These are phyloP conservation scores for Pteria penguin DNA, from an alignment of 2,888 invertebrate genomes.

Conservation along the genomic window DNA sequence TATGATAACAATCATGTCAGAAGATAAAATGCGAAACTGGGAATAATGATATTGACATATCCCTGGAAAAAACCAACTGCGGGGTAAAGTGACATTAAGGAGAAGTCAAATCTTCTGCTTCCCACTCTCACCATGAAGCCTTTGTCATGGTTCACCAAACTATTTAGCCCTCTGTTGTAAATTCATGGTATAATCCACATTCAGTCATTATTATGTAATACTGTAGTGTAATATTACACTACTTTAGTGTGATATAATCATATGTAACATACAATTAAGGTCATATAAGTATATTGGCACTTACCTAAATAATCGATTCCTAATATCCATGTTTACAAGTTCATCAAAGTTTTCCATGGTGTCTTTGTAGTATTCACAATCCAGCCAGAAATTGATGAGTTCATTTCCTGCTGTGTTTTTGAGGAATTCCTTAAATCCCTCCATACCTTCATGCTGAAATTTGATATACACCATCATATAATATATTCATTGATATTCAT, in stretches of 20 bases:
- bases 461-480: too few species aligned
- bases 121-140: too few species aligned
- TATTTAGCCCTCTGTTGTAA: too few species aligned
- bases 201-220: too few species aligned
- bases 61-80: too few species aligned
- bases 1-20: background rate
- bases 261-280: background rate
- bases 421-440: conserved; percentile 75
- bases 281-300: background rate
- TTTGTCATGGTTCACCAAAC: too few species aligned
- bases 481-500: too few species aligned
- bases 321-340: conserved; percentile 66
- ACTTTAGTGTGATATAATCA: background rate
- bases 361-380: conserved; percentile 80
- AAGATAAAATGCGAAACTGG: too few species aligned
- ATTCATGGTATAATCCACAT: too few species aligned
- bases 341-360: conserved; percentile 78
- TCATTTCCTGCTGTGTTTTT: conserved; percentile 73
- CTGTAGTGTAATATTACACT: background rate
- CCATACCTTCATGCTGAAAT: conserved; percentile 77
- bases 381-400: conserved; percentile 79
- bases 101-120: too few species aligned
- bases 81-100: too few species aligned
- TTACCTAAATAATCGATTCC: conserved; percentile 78
- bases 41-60: too few species aligned